Percentiles rank a stretch among this genome's conserved stretches.
Conservation (phyloP, 2,797 vertebrate species). For the Helicolenus hilgendorfi region DNA sequence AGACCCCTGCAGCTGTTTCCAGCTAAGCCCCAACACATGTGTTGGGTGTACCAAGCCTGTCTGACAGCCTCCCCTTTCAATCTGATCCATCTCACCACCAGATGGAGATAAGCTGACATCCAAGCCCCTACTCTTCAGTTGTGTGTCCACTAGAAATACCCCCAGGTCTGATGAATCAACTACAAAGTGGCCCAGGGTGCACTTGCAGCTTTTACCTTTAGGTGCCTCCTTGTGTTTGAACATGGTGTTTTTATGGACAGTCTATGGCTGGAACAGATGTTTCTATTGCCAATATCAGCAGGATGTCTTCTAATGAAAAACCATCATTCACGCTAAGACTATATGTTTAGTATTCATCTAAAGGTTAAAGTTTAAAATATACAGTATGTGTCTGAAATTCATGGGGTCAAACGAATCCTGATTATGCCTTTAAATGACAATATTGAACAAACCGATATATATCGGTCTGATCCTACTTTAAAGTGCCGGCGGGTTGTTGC, state of each 20-base stretch:
- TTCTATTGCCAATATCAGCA: not conserved
- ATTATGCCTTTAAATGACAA: not conserved
- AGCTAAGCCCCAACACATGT: slow-evolving; percentile 14
- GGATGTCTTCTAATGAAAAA: not conserved
- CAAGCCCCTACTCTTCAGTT: not conserved
- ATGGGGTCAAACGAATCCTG: not conserved
- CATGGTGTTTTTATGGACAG: not conserved
- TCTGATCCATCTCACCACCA: slow-evolving; percentile 22
- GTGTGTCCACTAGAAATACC: not conserved
- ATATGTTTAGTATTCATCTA: not conserved
- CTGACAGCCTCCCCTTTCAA: not conserved
- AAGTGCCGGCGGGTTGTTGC: slow-evolving; percentile 39
- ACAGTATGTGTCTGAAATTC: not conserved
- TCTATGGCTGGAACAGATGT: not conserved
- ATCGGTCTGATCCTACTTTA: slow-evolving; percentile 14
- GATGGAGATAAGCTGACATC: slow-evolving; percentile 33
- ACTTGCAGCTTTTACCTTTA: not conserved
- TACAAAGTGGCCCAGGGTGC: not conserved
- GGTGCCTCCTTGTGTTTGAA: not conserved
- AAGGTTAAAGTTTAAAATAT: not conserved
- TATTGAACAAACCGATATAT: not conserved
- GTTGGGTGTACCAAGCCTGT: not conserved
- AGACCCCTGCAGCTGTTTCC: slow-evolving; percentile 1
- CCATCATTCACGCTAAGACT: not conserved
- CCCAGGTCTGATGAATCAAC: not conserved